Evolutionary conservation across 2,888 invertebrate species (phyloP), one percentile per base, ranked within the genome.

Genomic region (Apotomis capreana): DNA sequence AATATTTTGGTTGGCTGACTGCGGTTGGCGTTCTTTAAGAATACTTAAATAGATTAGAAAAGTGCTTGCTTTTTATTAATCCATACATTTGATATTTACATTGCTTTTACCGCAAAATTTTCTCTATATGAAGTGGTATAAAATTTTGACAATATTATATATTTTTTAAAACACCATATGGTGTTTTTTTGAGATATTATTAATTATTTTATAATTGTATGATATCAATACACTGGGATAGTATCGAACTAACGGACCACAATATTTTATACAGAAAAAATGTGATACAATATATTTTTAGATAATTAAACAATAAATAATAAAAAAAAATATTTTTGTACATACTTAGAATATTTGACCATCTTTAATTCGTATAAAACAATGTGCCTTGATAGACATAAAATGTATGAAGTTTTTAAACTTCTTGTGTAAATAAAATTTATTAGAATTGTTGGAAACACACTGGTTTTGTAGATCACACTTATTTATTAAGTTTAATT

Each of bases 241-340:
- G 70, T 70, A 74, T 69, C 10, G 75, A 80, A 79, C 77, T 75
- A 75, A 84, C 82, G 89, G 89, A 89, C 89, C 87, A 89, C 81
- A 84, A 83, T 85, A 83, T 84, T 83, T 81, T 84, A 84, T 79
- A 84, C 80, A 83, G 77, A 80, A 80, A 76, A 83, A 82, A 83
- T 90, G 90, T 91, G 90, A 91, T 91, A 90, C 82, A 81, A 70
- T 87, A 89, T 91, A 90, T 90, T 90, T 90, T 90, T 89, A 88
- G 88, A 90, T 76, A 77, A 84, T 87, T 85, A 89, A 87, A 87
- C 86, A 87, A 79, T 79, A 75, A 79, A 78, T 79, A 81, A 71
- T 79, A 80, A 75, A 76, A 78, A 77, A 78, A 73, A 79, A 77
- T 79, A 77, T 80, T 83, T 84, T 84, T 86, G 81, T 87, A 83